Evolutionary conservation across 2,797 vertebrate species (phyloP).

Genomic region (Phoebastria nigripes): DNA sequence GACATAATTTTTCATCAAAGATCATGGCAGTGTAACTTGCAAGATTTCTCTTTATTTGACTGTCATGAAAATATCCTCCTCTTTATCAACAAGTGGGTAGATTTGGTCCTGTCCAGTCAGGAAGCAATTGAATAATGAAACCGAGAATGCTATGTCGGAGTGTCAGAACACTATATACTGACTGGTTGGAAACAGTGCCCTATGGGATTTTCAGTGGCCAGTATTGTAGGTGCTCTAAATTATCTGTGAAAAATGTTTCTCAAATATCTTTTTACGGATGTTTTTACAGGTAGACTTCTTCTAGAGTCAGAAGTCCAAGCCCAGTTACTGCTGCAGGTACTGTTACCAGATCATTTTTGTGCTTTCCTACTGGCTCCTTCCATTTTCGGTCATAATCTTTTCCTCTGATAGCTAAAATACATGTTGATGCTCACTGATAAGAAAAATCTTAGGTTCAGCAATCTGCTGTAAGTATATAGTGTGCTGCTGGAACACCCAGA

Average conservation of each 20-base stretch:
- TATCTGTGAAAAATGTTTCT: not conserved
- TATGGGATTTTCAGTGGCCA: not conserved
- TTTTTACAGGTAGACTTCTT: constrained; percentile 1
- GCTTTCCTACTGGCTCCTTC: not conserved
- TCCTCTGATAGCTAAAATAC: not conserved
- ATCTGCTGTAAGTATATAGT: not conserved
- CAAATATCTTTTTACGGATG: not conserved
- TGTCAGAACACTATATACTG: not conserved
- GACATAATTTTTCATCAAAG: not conserved
- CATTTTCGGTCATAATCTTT: not conserved
- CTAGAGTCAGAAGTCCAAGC: not conserved
- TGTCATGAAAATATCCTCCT: not conserved
- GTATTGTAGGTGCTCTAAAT: not conserved
- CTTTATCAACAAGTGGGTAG: not conserved
- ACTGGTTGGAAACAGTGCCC: not conserved
- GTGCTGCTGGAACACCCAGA: not conserved
- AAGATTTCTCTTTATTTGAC: not conserved
- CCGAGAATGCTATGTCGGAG: accelerated
- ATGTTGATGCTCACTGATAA: not conserved
- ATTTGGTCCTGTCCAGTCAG: not conserved
- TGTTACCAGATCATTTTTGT: not conserved
- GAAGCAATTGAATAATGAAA: not conserved
- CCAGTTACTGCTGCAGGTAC: not conserved
- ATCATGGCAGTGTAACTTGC: not conserved
- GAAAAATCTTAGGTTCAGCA: not conserved